Base-by-base conservation (phyloP, 2,888 invertebrate genomes). In the Adelognathus sp. region DNA sequence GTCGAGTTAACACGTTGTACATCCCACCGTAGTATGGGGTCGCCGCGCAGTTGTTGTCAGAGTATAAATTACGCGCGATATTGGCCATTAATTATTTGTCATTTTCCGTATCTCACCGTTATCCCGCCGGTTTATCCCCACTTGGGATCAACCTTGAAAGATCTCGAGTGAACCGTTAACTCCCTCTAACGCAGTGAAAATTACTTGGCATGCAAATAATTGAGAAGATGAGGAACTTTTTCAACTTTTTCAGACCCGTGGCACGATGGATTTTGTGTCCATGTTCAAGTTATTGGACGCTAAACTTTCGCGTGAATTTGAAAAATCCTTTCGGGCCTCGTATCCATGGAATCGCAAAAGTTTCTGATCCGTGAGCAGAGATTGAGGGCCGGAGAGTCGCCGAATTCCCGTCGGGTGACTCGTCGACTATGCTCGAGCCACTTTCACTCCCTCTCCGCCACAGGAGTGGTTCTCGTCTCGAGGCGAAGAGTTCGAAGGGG, bases 1-100 rank as follows among this genome's bases (percentile, higher is more conserved):
- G 60, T 71, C 63, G 69, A 67, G 79, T 81, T 77, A 69, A 67
- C 79, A 60, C 56, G n/a, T n/a, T n/a, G n/a, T 56, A 56, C 7
- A 56, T 27, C 11, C 54, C 54, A 54, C 54, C 74, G 9, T 21
- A 46, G n/a, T n/a, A n/a, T n/a, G n/a, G 27, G 29, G 9, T 18
- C 16, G 39, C 24, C 18, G 18, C 7, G 7, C 18, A 0, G 31
- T 11, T 29, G 41, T 16, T 63, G 16, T 56, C 44, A 29, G 31
- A 24, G 44, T 3, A 63, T 72, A 63, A 72, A 56, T 72, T 63
- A 72, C 56, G 9, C 14, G 14, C 6, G 54, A 54, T 46, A 63
- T 41, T 31, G 63, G 21, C 41, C 44, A 9, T 27, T 24, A 14
- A 73, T 73, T 41, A 66, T 64, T 64, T 46, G 56, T 44, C 1